A percentile compares a stretch with the other conserved stretches of the same genome.
Evolutionary conservation across 2,113 vertebrate genomes (phyloP).

Genomic region (Microcebus griseorufus): DNA sequence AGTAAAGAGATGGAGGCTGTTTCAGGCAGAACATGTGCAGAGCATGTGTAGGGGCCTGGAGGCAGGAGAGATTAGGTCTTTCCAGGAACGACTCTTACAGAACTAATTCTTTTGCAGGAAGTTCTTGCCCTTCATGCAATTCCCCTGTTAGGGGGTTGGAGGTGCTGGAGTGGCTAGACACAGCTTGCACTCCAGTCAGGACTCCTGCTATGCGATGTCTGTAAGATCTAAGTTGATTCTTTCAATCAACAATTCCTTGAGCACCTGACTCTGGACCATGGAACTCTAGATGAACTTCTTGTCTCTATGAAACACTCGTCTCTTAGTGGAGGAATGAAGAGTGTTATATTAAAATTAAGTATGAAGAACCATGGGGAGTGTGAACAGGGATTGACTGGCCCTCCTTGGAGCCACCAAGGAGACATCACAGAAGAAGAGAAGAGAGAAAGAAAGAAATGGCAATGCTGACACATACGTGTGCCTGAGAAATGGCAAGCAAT

Average conservation of each 20-base stretch:
- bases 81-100: conserved; percentile 19
- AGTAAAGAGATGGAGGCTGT: neutral
- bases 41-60: conserved; percentile 12
- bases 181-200: neutral
- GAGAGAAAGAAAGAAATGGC: neutral
- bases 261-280: neutral
- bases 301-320: neutral
- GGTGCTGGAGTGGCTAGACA: neutral
- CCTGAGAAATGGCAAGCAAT: neutral
- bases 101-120: conserved; percentile 39
- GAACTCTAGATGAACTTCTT: neutral
- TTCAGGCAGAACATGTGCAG: conserved; percentile 36
- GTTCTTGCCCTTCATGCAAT: neutral
- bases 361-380: neutral
- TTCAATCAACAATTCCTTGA: neutral
- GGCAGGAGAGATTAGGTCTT: conserved; percentile 28
- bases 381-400: neutral
- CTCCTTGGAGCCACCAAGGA: neutral
- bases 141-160: neutral
- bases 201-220: neutral
- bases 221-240: neutral
- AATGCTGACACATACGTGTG: neutral
- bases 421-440: neutral
- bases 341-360: neutral
- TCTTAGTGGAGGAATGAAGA: neutral